Conservation (phyloP, 1,140 invertebrate species). For the Drosophila ohnishii region DNA sequence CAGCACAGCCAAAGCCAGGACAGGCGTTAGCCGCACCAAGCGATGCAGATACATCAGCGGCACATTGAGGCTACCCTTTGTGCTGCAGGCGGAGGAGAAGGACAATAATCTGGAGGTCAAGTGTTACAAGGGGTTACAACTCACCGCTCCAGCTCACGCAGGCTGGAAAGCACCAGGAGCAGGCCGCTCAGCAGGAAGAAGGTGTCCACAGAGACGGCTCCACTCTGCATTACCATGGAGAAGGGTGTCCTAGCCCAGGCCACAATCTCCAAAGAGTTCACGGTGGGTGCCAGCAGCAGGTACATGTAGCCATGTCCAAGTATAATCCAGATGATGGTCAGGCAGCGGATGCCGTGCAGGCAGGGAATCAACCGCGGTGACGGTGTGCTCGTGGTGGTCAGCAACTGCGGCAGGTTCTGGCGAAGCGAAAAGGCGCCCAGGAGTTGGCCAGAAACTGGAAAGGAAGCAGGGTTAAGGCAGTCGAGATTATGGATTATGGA, state of each 20-base stretch:
- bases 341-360: conserved; percentile 85
- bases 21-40: conserved; percentile 70
- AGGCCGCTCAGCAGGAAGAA: conserved; percentile 89
- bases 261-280: conserved; percentile 50
- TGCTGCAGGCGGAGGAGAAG: conserved; percentile 6
- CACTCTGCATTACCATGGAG: conserved; percentile 86
- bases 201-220: conserved; percentile 87
- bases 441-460: conserved; percentile 24
- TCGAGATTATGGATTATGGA: background rate
- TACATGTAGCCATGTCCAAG: conserved; percentile 85
- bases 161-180: conserved; percentile 86
- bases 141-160: conserved; percentile 86
- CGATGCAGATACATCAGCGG: conserved; percentile 80
- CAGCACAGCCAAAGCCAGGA: conserved; percentile 67
- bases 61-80: conserved; percentile 56
- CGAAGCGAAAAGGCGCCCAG: conserved; percentile 49
- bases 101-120: too few species aligned
- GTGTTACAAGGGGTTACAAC: background rate
- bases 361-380: conserved; percentile 81
- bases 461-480: background rate
- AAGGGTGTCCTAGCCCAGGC: conserved; percentile 83
- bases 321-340: conserved; percentile 88
- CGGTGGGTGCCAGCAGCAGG: conserved; percentile 51
- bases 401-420: conserved; percentile 55
- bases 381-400: conserved; percentile 5